Conservation (phyloP, 2,888 invertebrate genomes). For the Torymus texanus region DNA sequence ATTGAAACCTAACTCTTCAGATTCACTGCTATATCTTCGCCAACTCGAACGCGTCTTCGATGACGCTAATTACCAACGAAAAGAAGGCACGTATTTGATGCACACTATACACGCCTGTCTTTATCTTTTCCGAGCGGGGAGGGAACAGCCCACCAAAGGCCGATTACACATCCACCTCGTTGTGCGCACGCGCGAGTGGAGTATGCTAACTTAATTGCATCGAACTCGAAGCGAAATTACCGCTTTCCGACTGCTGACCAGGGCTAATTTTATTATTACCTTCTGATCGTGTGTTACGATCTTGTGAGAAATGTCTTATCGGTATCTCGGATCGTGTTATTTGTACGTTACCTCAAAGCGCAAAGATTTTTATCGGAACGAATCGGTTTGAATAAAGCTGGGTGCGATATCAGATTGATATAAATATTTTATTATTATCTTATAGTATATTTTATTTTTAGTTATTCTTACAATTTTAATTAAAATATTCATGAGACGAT, state of each 20-base stretch:
- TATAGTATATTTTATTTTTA: too few species aligned
- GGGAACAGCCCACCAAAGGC: slow-evolving; percentile 39
- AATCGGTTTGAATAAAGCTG: too few species aligned
- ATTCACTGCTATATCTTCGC: slow-evolving; percentile 2
- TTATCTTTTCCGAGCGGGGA: slow-evolving; percentile 33
- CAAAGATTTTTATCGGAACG: too few species aligned
- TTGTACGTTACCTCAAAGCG: neutral
- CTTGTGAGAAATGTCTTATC: slow-evolving; percentile 39
- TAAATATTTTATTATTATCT: too few species aligned
- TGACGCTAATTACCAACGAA: slow-evolving; percentile 23
- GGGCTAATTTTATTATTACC: slow-evolving; percentile 37
- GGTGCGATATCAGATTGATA: too few species aligned
- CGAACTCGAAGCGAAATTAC: slow-evolving; percentile 36
- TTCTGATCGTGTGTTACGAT: slow-evolving; percentile 27
- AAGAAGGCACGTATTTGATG: neutral
- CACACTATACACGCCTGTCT: neutral
- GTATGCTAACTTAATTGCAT: slow-evolving; percentile 38
- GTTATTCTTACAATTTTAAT: too few species aligned
- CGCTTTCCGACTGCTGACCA: slow-evolving; percentile 31
- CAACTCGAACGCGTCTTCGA: neutral
- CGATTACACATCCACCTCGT: slow-evolving; percentile 30
- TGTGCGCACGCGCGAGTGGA: neutral
- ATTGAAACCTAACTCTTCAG: neutral
- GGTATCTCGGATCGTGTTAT: neutral
- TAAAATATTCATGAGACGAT: too few species aligned